Base-by-base conservation (phyloP, 2,797 vertebrate genomes). In the Phrynocephalus guinanensis region DNA sequence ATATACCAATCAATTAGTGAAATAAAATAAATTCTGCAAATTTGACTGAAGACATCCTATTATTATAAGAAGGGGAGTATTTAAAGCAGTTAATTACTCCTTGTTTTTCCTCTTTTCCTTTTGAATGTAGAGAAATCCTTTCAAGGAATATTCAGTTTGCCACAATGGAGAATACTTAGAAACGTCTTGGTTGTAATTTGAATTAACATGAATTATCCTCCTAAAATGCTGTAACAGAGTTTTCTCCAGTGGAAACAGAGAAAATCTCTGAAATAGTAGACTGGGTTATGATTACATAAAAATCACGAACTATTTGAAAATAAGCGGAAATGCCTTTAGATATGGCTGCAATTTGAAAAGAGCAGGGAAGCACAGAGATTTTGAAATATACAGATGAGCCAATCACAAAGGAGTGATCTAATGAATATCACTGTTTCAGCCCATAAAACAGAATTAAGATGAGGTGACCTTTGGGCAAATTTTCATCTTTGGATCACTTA, bases 11-110 rank as follows among this genome's bases (percentile, higher is more conserved):
- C 98, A 99, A 98, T 98, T 98, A 96, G 95, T 89, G 95, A 98
- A 98, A 98, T 97, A 98, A 98, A 98, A 98, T 97, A 97, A 98
- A 98, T 97, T 98, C 95, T 96, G 93, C 96, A 98, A 98, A 97
- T 98, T 97, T 97, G 96, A 97, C 95, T 95, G 97, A 97, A 98
- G 97, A 97, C 96, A 97, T 97, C 96, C 95, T 97, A 97, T 98
- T 97, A 97, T 98, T 98, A 97, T 97, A 98, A 97, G 95, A 97
- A 95, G 96, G 97, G 97, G 96, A 96, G 96, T 97, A 98, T 97
- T 97, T 97, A 96, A 96, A 97, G 97, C 96, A 97, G 97, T 97
- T 98, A 98, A 98, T 97, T 98, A 97, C 92, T 96, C 95, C 93
- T 96, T 97, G 97, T 96, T 97, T 73, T 96, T 96, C 96, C 67